Percentiles rank a stretch among this genome's conserved stretches.
These are phyloP conservation scores for Girardinichthys multiradiatus DNA, from an alignment of 2,113 vertebrate genomes.

Conservation along the genomic window DNA sequence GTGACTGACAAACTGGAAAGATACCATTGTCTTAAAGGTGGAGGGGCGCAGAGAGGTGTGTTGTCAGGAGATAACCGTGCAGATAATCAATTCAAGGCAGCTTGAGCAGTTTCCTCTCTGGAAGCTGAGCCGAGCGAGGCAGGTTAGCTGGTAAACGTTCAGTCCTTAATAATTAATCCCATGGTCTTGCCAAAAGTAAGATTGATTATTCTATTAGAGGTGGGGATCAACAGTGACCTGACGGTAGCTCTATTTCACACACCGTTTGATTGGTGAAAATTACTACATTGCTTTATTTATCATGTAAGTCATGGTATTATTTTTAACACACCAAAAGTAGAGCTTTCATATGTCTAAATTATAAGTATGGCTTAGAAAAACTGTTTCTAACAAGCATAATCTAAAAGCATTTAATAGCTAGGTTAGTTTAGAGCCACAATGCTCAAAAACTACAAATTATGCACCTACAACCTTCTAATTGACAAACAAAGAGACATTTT, in stretches of 20 bases:
- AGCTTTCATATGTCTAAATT: not conserved
- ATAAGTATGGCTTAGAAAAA: not conserved
- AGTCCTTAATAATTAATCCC: slow-evolving; percentile 69
- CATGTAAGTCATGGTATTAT: not conserved
- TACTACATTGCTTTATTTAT: slow-evolving; percentile 8
- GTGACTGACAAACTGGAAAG: slow-evolving; percentile 73
- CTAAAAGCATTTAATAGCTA: not conserved
- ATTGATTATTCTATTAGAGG: slow-evolving; percentile 77
- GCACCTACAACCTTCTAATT: not conserved
- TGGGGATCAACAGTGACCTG: slow-evolving; percentile 69
- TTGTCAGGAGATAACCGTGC: slow-evolving; percentile 57
- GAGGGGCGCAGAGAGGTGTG: slow-evolving; percentile 13
- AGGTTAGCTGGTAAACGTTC: slow-evolving; percentile 60
- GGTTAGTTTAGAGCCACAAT: not conserved
- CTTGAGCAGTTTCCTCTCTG: slow-evolving; percentile 24
- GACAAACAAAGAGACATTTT: not conserved
- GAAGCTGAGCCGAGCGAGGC: slow-evolving; percentile 9
- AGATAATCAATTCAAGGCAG: slow-evolving; percentile 63
- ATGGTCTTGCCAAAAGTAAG: slow-evolving; percentile 65
- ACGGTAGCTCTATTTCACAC: slow-evolving; percentile 66
- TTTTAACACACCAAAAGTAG: no score
- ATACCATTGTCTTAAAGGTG: slow-evolving; percentile 73
- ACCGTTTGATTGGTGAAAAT: slow-evolving; percentile 67
- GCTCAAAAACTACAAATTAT: not conserved
- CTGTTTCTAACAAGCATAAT: not conserved